Conservation (phyloP, 2,797 vertebrate genomes). For the Macropus fuliginosus region DNA sequence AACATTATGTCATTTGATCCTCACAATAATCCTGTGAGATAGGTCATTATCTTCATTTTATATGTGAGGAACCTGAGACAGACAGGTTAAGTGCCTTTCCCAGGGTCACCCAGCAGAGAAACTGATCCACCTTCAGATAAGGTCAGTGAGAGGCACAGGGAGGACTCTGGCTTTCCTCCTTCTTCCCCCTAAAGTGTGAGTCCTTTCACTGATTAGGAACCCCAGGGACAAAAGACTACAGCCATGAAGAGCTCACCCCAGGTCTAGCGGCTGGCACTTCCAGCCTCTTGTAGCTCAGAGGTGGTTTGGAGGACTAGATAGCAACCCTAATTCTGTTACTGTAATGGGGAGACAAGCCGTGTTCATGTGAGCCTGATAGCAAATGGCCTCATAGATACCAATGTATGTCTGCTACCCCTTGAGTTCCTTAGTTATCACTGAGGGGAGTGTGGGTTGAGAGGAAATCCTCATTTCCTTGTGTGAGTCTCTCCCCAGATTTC, state of each 20-base stretch:
- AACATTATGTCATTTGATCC: not conserved
- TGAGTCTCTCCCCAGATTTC: not conserved
- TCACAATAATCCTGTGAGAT: not conserved
- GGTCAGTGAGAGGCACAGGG: too few species aligned
- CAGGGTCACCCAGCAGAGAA: not conserved
- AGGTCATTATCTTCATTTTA: not conserved
- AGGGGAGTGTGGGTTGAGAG: too few species aligned
- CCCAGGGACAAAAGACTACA: not conserved
- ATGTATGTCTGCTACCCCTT: not conserved
- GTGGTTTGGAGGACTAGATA: not conserved
- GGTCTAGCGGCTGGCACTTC: too few species aligned
- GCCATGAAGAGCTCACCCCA: not conserved
- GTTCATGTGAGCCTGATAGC: not conserved
- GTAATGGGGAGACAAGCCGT: not conserved
- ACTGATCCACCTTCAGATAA: not conserved
- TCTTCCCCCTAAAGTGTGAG: not conserved
- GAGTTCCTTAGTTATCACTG: not conserved
- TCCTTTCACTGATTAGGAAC: not conserved
- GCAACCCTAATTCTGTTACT: not conserved
- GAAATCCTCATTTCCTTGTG: not conserved
- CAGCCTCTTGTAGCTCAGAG: not conserved
- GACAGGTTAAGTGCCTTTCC: too few species aligned
- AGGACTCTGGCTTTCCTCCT: not conserved
- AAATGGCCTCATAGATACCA: not conserved
- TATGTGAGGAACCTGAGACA: not conserved